Base-by-base conservation (phyloP, 2,113 vertebrate genomes). In the Dunckerocampus dactyliophorus region DNA sequence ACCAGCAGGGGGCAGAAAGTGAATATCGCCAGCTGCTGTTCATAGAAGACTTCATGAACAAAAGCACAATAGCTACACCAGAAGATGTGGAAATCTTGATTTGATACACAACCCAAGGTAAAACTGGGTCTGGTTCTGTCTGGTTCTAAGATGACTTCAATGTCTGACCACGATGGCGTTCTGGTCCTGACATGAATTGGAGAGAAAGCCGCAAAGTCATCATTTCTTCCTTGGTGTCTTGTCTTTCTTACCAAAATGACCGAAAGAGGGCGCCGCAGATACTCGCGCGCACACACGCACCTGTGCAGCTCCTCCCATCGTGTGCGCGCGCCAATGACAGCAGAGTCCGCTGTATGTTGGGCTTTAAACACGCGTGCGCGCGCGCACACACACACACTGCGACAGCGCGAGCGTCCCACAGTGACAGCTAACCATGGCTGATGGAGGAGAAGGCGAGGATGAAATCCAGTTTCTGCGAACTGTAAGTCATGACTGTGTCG, bases 401-500 rank as follows among this genome's bases (percentile, higher is more conserved):
- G 12, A 3, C 58, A 13, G 43, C 61, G 14, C 53, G 47, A 63
- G 67, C 56, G 20, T 19, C 70, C 57, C 62, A 54, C 61, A 4
- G 68, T 55, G 50, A 47, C 52, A 9, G 53, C 43, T 16, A 43
- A 84, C 90, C 89, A 95, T 95, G 93, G 92, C 93, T 58, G 93
- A 94, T 60, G 90, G 76, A 82, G 94, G 90, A 72, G 94, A 95
- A 62, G 92, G 92, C 67, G 94, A 95, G 82, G 94, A 95, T 60
- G 94, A 95, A 81, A 93, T 94, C 78, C 94, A 95, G 88, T 95
- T 95, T 83, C 84, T 95, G 76, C 85, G 94, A 55, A 95, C 94
- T 68, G 94, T 95, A 89, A 94, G 94, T 85, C 42, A 0, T 4
- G 5, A 28, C 31, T 21, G 0, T 47, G 11, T 8, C 8, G 49